Base-by-base conservation (phyloP, 2,888 invertebrate genomes). In the Drosophila kambysellisi region DNA sequence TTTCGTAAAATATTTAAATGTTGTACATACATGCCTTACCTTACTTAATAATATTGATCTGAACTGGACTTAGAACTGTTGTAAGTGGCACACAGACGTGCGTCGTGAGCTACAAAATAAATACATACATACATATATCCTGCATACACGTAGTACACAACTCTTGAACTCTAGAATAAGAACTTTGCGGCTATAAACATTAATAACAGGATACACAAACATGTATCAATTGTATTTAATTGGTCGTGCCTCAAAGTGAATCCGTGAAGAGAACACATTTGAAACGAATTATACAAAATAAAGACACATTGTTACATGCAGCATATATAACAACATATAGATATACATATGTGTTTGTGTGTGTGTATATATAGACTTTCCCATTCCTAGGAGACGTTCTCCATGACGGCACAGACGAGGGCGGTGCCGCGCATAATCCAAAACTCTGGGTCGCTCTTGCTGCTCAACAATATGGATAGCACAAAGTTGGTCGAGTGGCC, bases 401-500 rank as follows among this genome's bases (percentile, higher is more conserved):
- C 96, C 9, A 96, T 95, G 35, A 97, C 95, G 92, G 97, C 97
- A 7, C 97, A 97, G 25, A 98, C 95, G 4, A 98, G 94, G 0
- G 98, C 98, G 1, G 98, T 97, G 73, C 97, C 98, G 86, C 97
- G 96, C 52, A 97, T 95, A 82, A 98, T 97, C 98, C 98, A 98
- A 92, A 96, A 97, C 79, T 96, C 95, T 52, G 96, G 95, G 0
- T 94, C 92, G 76, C 95, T 94, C 25, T 93, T 91, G 0, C 96
- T 95, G 0, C 96, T 96, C 58, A 98, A 91, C 37, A 96, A 93
- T 70, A 98, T 96, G 0, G 97, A 94, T 51, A 98, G 94, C 39
- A 98, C 97, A 91, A 98, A 98, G 94, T 98, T 98, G 2, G 98
- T 98, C 85, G 98, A 98, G 93, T 98, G 98, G 0, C 98, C 98